These are phyloP conservation scores for Takifugu flavidus DNA, from an alignment of 2,113 vertebrate species.

Conservation along the genomic window DNA sequence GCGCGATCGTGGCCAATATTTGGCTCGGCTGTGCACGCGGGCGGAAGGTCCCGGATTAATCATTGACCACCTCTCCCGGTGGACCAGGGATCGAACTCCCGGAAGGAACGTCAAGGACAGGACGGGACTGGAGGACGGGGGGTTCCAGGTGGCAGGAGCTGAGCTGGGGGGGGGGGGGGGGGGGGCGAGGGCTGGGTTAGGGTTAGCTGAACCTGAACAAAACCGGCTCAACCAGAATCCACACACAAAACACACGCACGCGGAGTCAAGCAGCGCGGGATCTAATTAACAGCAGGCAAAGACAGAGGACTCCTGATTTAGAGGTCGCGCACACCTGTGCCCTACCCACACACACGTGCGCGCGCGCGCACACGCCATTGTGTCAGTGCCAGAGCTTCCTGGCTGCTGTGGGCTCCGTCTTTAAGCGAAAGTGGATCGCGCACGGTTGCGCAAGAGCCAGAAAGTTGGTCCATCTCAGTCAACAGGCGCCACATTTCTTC, in stretches of 20 bases:
- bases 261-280: conserved; percentile 14
- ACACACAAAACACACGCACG: conserved; percentile 9
- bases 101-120: too few relatives aligned
- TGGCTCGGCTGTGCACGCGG: too few relatives aligned
- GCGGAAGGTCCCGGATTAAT: conserved; percentile 43
- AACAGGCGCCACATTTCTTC: too few relatives aligned
- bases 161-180: background rate
- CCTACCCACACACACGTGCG: background rate
- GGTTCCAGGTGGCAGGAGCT: too few relatives aligned
- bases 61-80: conserved; percentile 30
- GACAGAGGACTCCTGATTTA: conserved; percentile 11
- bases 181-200: conserved; percentile 5
- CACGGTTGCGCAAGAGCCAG: background rate
- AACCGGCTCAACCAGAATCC: conserved; percentile 63
- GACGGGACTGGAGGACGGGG: too few relatives aligned
- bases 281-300: conserved; percentile 16
- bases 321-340: conserved; percentile 32
- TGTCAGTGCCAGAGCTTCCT: background rate
- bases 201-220: conserved; percentile 30
- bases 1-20: too few relatives aligned
- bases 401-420: background rate
- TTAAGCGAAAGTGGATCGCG: background rate
- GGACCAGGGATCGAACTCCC: too few relatives aligned
- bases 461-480: background rate
- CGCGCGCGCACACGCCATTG: background rate